Conservation (phyloP, 2,113 vertebrate species). For the Menidia beryllina region DNA sequence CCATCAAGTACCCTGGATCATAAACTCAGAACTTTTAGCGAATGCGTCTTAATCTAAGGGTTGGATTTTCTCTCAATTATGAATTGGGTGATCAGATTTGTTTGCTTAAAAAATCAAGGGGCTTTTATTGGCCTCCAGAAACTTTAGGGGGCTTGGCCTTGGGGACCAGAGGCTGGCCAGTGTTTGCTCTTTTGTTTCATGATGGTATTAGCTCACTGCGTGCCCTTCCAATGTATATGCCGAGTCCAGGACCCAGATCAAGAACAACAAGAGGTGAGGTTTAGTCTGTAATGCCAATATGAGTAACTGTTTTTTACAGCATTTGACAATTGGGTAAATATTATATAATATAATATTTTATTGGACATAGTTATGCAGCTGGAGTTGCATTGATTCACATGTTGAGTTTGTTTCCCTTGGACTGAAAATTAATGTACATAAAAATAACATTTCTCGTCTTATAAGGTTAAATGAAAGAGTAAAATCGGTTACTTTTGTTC, state of each 20-base stretch:
- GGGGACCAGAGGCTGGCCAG: slow-evolving; percentile 21
- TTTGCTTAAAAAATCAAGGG: slow-evolving; percentile 32
- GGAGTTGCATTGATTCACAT: slow-evolving; percentile 14
- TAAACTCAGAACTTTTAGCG: slow-evolving; percentile 4
- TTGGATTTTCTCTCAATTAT: slow-evolving; percentile 24
- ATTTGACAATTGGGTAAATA: slow-evolving; percentile 34
- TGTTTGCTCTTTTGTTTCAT: slow-evolving; percentile 46
- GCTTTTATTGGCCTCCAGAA: slow-evolving; percentile 14
- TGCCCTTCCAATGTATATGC: slow-evolving; percentile 87
- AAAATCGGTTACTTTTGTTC: slow-evolving; percentile 19
- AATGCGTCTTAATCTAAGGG: not conserved
- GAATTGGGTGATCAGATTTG: slow-evolving; percentile 9
- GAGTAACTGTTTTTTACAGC: slow-evolving; percentile 39
- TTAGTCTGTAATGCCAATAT: slow-evolving; percentile 20
- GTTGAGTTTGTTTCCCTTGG: no score
- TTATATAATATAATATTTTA: slow-evolving; percentile 36
- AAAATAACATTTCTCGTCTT: not conserved
- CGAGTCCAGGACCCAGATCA: slow-evolving; percentile 67
- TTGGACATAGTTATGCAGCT: slow-evolving; percentile 32
- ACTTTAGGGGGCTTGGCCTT: slow-evolving; percentile 15
- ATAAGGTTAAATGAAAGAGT: not conserved
- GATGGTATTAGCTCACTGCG: slow-evolving; percentile 81
- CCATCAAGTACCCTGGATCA: slow-evolving; percentile 28
- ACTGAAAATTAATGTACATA: no score
- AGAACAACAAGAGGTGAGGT: slow-evolving; percentile 83